Evolutionary conservation across 2,797 vertebrate species (phyloP).

Genomic region (Enteromius treurensis): DNA sequence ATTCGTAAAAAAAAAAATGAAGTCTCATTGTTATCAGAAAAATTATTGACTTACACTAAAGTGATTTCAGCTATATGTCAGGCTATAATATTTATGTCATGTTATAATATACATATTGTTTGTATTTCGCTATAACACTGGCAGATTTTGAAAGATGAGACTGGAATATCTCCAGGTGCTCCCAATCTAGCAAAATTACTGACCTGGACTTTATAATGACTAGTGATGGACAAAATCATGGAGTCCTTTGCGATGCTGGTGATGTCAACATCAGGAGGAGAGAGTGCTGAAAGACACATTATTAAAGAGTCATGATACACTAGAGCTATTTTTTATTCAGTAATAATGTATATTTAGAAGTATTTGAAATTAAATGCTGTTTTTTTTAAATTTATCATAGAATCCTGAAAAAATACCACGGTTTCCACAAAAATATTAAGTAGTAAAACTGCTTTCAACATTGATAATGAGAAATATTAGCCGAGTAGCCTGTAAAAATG

Average conservation of each 20-base stretch:
- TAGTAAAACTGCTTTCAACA: background rate
- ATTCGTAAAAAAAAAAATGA: too few relatives aligned
- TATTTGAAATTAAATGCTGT: background rate
- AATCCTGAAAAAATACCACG: background rate
- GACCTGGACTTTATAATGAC: conserved; percentile 69
- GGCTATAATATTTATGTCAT: too few relatives aligned
- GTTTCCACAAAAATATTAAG: background rate
- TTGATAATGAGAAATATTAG: background rate
- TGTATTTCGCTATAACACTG: too few relatives aligned
- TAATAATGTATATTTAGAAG: background rate
- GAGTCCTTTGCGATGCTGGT: conserved; percentile 79
- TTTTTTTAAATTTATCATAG: background rate
- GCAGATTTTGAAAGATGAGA: too few relatives aligned
- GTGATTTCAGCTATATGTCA: too few relatives aligned
- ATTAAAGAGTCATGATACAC: background rate
- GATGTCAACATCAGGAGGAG: conserved; percentile 83
- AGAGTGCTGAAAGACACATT: conserved; percentile 79
- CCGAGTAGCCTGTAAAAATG: background rate
- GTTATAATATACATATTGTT: too few relatives aligned
- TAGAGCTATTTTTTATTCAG: background rate
- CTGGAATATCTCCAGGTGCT: too few relatives aligned
- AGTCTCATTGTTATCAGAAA: too few relatives aligned
- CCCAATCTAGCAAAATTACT: background rate
- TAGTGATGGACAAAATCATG: conserved; percentile 83
- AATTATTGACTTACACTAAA: too few relatives aligned